phyloP scores from a whole-genome alignment of 2,113 vertebrate genomes.

The Opisthocomus hoazin region DNA sequence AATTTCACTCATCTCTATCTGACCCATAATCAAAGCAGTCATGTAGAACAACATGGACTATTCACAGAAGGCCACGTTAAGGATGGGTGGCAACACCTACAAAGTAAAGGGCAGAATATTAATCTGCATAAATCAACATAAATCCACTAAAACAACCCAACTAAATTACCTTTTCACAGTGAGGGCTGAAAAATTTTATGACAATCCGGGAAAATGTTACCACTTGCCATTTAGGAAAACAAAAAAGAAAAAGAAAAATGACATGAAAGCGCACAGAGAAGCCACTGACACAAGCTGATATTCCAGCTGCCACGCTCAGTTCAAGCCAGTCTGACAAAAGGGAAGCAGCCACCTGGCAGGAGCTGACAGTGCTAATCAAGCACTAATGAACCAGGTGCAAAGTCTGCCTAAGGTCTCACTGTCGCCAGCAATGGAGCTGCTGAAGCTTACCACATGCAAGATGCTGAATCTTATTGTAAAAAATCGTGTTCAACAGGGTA shows the following conservation, averaged over 20 bases:
- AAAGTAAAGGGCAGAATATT: not conserved
- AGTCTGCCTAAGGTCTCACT: rapidly evolving
- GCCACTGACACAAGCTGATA: too few relatives aligned
- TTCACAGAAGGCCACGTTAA: not conserved
- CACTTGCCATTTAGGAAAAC: not conserved
- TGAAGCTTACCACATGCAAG: not conserved
- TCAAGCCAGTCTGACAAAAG: too few relatives aligned
- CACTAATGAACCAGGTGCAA: not conserved
- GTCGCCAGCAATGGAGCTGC: not conserved
- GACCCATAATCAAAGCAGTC: not conserved
- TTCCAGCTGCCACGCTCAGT: not conserved
- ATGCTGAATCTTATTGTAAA: not conserved
- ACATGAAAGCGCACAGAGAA: rapidly evolving
- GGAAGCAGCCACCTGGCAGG: too few relatives aligned
- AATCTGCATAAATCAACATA: not conserved
- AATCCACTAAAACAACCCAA: not conserved
- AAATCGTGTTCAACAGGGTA: rapidly evolving
- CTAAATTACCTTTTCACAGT: not conserved
- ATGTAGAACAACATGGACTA: not conserved
- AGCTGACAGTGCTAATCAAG: too few relatives aligned
- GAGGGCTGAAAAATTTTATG: not conserved
- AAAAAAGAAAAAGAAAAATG: not conserved
- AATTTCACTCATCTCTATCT: not conserved
- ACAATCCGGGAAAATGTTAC: too few relatives aligned
- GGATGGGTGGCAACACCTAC: not conserved